A percentile compares a stretch with the other conserved stretches of the same genome.
Conservation (phyloP, 2,113 vertebrate species). For the Rousettus leschenaultii region DNA sequence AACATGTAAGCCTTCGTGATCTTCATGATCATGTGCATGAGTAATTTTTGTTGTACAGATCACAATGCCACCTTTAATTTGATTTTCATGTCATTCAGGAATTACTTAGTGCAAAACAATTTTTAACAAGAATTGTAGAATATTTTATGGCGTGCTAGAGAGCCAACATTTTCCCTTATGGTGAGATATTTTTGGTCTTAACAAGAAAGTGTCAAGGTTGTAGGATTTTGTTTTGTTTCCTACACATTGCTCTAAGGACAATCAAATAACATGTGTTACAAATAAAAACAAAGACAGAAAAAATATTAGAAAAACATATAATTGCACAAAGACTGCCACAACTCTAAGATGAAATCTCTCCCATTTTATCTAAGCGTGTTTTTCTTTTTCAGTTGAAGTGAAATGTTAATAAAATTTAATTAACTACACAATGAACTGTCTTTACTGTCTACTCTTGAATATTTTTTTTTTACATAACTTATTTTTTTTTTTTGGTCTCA, state of each 20-base stretch:
- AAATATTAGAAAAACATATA: neutral
- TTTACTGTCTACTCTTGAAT: conserved; percentile 25
- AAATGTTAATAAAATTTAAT: conserved; percentile 53
- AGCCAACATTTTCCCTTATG: conserved; percentile 81
- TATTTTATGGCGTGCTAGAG: conserved; percentile 75
- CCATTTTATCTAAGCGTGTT: neutral
- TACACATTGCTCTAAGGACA: neutral
- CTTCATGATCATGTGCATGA: conserved; percentile 45
- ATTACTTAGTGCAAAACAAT: conserved; percentile 36
- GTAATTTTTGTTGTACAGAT: conserved; percentile 58
- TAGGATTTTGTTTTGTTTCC: neutral
- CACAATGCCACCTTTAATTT: conserved; percentile 67
- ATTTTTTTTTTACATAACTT: neutral
- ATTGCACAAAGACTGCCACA: neutral
- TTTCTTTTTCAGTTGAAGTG: neutral
- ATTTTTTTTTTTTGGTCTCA: neutral
- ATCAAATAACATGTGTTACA: conserved; percentile 22
- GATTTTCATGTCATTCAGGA: conserved; percentile 55
- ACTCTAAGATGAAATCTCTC: neutral
- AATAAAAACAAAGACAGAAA: neutral
- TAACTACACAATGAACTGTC: neutral
- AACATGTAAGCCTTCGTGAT: conserved; percentile 31
- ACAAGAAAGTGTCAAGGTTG: neutral
- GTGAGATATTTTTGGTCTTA: conserved; percentile 76
- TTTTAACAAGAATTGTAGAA: conserved; percentile 37